These are phyloP conservation scores for Calliopum simillimum DNA, from an alignment of 2,888 invertebrate species.

Conservation along the genomic window DNA sequence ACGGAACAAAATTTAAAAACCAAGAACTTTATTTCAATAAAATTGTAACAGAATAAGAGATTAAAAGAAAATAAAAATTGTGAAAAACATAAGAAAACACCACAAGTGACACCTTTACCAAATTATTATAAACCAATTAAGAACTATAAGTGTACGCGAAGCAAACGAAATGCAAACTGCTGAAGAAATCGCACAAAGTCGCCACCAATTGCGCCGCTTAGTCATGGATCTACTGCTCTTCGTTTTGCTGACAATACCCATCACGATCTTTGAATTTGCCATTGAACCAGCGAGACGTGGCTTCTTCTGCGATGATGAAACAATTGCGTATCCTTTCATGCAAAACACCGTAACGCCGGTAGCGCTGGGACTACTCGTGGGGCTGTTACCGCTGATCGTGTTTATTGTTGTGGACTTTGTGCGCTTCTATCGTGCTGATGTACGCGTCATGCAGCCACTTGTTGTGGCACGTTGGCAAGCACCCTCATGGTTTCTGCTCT, in stretches of 20 bases:
- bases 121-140: too few relatives aligned
- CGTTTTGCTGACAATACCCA: constrained; percentile 52
- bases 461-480: constrained; percentile 46
- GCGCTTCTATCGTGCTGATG: constrained; percentile 38
- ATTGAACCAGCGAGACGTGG: constrained; percentile 57
- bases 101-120: background rate
- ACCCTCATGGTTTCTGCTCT: constrained; percentile 50
- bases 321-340: constrained; percentile 56
- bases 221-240: constrained; percentile 54
- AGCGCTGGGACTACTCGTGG: constrained; percentile 50
- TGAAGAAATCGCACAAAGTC: background rate
- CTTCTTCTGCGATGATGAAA: constrained; percentile 61
- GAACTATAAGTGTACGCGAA: background rate
- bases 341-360: constrained; percentile 53
- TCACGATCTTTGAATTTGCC: constrained; percentile 54
- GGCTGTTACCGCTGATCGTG: constrained; percentile 45
- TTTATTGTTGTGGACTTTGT: constrained; percentile 54
- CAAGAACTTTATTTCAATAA: too few relatives aligned
- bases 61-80: background rate
- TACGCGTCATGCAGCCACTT: constrained; percentile 41
- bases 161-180: constrained; percentile 11
- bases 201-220: constrained; percentile 44
- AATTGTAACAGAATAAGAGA: background rate
- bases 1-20: too few relatives aligned
- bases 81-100: background rate